Conservation (phyloP, 2,888 invertebrate species). For the Nomada ruficornis region DNA sequence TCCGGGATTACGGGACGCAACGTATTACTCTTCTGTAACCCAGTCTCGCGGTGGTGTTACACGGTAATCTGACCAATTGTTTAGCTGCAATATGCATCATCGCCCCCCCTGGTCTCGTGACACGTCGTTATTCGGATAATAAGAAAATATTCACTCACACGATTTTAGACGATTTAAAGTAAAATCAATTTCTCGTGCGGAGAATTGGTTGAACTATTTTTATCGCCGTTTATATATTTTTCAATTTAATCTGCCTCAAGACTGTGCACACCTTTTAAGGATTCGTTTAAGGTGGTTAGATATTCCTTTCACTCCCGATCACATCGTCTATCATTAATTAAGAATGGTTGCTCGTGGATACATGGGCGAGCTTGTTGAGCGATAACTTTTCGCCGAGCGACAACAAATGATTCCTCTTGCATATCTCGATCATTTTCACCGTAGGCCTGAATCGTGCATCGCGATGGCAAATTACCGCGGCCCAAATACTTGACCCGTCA, state of each 20-base stretch:
- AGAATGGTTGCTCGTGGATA: not conserved
- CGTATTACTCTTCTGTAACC: slow-evolving; percentile 74
- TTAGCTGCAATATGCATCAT: slow-evolving; percentile 69
- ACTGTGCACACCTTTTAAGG: not conserved
- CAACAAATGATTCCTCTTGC: slow-evolving; percentile 57
- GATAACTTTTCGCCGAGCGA: slow-evolving; percentile 16
- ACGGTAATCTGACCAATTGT: slow-evolving; percentile 74
- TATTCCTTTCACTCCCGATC: not conserved
- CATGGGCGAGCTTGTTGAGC: slow-evolving; percentile 11
- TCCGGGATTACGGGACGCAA: slow-evolving; percentile 73
- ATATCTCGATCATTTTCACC: slow-evolving; percentile 45
- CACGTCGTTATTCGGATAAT: slow-evolving; percentile 10
- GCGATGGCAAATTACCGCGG: slow-evolving; percentile 56
- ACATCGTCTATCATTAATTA: not conserved
- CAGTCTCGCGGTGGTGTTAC: slow-evolving; percentile 40
- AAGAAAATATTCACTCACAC: not conserved
- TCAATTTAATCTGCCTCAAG: not conserved
- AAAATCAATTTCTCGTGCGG: not conserved
- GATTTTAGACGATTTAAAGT: not conserved
- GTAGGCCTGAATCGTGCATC: not conserved
- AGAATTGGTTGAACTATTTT: not conserved
- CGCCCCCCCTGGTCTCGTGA: slow-evolving; percentile 29
- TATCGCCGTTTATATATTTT: not conserved
- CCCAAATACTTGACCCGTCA: slow-evolving; percentile 52
- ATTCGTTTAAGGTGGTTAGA: not conserved